These are phyloP conservation scores for Limnephilus marmoratus DNA, from an alignment of 2,888 invertebrate species.

Conservation along the genomic window DNA sequence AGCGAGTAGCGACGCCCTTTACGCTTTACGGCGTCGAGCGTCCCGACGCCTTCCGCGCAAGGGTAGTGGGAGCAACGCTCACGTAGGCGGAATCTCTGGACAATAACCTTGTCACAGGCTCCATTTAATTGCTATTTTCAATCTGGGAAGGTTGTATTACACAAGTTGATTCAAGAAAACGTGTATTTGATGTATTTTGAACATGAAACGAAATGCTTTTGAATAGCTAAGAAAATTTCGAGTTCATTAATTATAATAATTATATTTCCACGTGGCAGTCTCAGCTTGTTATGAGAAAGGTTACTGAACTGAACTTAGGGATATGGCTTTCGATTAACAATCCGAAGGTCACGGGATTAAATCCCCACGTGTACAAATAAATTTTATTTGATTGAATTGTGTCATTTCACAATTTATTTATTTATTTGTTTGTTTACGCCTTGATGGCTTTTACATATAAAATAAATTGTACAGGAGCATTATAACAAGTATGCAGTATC, in stretches of 20 bases:
- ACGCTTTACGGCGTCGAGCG: neutral
- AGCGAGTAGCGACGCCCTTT: neutral
- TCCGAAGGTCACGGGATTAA: too few species aligned
- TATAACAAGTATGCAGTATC: too few species aligned
- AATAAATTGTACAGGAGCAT: too few species aligned
- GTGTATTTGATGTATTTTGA: neutral
- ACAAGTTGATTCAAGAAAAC: neutral
- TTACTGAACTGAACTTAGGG: neutral
- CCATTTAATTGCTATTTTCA: neutral
- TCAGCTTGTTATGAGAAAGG: neutral
- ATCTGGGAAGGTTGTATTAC: neutral
- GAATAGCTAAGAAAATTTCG: neutral
- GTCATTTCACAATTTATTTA: too few species aligned
- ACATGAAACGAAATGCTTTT: neutral
- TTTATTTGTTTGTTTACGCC: too few species aligned
- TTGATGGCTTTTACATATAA: too few species aligned
- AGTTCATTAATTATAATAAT: neutral
- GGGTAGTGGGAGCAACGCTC: neutral
- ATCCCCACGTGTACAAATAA: too few species aligned
- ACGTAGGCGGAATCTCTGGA: constrained; percentile 32
- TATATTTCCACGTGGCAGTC: neutral
- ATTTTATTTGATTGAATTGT: too few species aligned
- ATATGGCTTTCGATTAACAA: too few species aligned
- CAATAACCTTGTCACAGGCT: neutral
- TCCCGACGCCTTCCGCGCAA: constrained; percentile 8